These are phyloP conservation scores for Polypterus bichir DNA, from an alignment of 2,113 vertebrate species.

Conservation along the genomic window DNA sequence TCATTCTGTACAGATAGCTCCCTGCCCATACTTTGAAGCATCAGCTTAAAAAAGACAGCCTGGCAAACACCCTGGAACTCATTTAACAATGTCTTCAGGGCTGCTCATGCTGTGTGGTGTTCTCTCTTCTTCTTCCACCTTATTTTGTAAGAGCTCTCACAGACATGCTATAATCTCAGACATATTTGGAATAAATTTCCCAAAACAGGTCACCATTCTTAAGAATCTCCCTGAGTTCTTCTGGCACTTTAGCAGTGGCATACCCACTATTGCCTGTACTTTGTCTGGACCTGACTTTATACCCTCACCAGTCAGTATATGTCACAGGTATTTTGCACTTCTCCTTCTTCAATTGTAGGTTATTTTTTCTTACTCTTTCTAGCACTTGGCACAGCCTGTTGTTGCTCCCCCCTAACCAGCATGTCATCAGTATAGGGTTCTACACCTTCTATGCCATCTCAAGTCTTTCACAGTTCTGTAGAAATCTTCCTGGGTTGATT, in stretches of 20 bases:
- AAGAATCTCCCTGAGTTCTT: not conserved
- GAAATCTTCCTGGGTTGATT: conserved; percentile 1
- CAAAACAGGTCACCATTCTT: not conserved
- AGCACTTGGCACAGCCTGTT: conserved; percentile 9
- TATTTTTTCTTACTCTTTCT: not conserved
- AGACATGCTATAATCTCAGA: not conserved
- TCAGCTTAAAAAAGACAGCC: too few species aligned
- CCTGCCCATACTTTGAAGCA: not conserved
- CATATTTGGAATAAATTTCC: conserved; percentile 1
- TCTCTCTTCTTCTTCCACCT: not conserved
- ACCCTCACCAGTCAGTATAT: not conserved
- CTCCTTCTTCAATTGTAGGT: not conserved
- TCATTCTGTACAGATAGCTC: conserved; percentile 11
- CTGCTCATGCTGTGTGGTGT: not conserved
- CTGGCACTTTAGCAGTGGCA: not conserved
- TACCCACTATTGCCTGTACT: not conserved
- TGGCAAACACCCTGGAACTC: too few species aligned
- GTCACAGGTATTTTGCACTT: not conserved
- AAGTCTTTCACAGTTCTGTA: not conserved
- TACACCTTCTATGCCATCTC: conserved; percentile 13
- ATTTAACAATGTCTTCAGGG: too few species aligned
- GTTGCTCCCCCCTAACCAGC: conserved; percentile 9
- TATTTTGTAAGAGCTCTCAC: not conserved
- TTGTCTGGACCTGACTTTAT: not conserved
- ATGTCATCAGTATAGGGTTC: conserved; percentile 14